Base-by-base conservation (phyloP, 2,888 invertebrate genomes). In the Phaonia tiefii region DNA sequence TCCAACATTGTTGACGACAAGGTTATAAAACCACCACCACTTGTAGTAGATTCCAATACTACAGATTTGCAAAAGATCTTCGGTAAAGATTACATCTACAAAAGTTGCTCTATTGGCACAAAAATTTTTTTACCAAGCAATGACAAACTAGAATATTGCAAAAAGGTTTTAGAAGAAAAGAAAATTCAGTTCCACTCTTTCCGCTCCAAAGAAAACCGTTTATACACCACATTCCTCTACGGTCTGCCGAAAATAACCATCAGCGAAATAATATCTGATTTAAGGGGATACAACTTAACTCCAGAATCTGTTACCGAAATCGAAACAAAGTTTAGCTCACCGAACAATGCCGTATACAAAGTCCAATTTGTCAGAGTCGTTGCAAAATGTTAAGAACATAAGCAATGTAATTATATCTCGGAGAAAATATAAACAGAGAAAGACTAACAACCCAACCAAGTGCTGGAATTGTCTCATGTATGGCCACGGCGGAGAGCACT, bases 21-120 rank as follows among this genome's bases (percentile, higher is more conserved):
- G 54, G 31, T 20, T 44, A 44, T 44, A 2, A 67, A 75, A 44
- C 75, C 58, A 5, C 67, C 67, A 37, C 75, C 67, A 22, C 2
- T 67, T 2, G 58, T 67, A 15, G 67, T 67, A 11, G 67, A 58
- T 46, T 8, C 42, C 2, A 58, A 44, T 20, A 37, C 56, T n/a
- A 1, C 15, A 3, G 31, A 67, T 1, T 42, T 75, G 11, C 56
- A 46, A 46, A 22, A 10, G 3, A 5, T 67, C 17, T 37, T 75
- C 4, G 73, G 63, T 51, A 73, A 63, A 26, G 58, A 75, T 22
- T 49, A 25, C 51, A 8, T 75, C 37, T 72, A 74, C 20, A 71
- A 66, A 56, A 70, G 56, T n/a, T 63, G 42, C 13, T 65, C 60
- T 15, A 76, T 76, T 31, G 63, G 54, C 25, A 74, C 73, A 42